Base-by-base conservation (phyloP, 2,113 vertebrate species). In the Chrysemys picta region DNA sequence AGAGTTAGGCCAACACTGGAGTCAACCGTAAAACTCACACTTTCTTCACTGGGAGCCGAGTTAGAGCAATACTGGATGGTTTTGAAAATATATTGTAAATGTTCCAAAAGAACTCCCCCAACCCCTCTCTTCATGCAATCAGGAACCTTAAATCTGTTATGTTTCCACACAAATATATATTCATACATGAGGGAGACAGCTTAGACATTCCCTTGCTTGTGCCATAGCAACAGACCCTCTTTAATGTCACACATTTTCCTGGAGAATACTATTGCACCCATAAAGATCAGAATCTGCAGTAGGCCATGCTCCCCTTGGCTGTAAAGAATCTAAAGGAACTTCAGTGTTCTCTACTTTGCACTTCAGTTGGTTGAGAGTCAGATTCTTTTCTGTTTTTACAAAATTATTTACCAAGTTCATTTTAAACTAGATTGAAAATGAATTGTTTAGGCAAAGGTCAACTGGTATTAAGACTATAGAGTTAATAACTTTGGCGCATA, bases 371-470 rank as follows among this genome's bases (percentile, higher is more conserved):
- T 62, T 80, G 7, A 80, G 89, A 42, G 85, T 84, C 47, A 79
- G 2, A 2, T 12, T 95, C 8, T 19, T 95, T 87, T 87, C 5
- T 79, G n/a, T 50, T 91, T 91, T 42, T 89, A 56, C 6, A 85
- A 90, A 91, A 85, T 42, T 78, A 49, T 91, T 87, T 93, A 84
- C n/a, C 3, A 84, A 88, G 82, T 88, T 82, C 4, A 52, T 87
- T 91, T 95, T 35, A 93, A 65, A 80, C 62, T 72, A 56, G 94
- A 86, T 82, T 92, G 87, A 90, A 89, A 89, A 90, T 75, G 1
- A 42, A 90, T 92, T 95, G 54, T 53, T 91, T 94, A 82, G 27
- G 52, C 87, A 56, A 94, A 89, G 89, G 91, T 95, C 87, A 92
- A 29, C 90, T 69, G 90, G 12, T 92, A 42, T 93, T 95, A 89